Evolutionary conservation across 2,113 vertebrate species (phyloP), one percentile per base, ranked within the genome.

Genomic region (Eulemur rufifrons): DNA sequence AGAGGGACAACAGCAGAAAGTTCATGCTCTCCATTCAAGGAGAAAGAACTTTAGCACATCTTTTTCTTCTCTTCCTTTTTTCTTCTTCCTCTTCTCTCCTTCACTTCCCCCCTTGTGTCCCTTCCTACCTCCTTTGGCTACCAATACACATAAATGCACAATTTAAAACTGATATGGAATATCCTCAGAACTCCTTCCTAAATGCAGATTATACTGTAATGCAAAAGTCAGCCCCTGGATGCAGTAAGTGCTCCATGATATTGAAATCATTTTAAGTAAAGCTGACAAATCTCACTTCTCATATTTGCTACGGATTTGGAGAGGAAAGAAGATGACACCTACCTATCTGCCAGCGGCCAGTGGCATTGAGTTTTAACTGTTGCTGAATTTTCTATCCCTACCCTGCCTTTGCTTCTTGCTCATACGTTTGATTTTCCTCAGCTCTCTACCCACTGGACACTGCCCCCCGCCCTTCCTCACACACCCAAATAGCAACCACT

Each of bases 161-260:
- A 13, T n/a, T 83, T 34, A n/a, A 66, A 52, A 45, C 56, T 37
- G 18, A 0, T 13, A 29, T 27, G 32, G 12, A 8, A 13, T 39
- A 21, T 11, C n/a, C 32, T 77, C 21, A 37, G 27, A 69, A 25
- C 21, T 37, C 47, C 52, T 90, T 85, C 52, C 47, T 20, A 47
- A 68, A 25, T 23, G 11, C 7, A 64, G 71, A n/a, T 81, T 7
- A 12, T 37, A 50, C 4, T 71, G 61, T 29, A 56, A 61, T 34
- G 37, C 32, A 78, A 78, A 34, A 21, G 5, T 34, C 50, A 71
- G 5, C 10, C 52, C 4, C 13, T 4, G 25, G 63, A 18, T n/a
- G 6, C 37, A 85, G 8, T 8, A 34, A 78, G 0, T 0, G 2
- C 3, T 73, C 34, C n/a, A 56, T 6, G 5, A 37, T 37, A 13